These are phyloP conservation scores for Etheostoma spectabile DNA, from an alignment of 2,113 vertebrate species.

Conservation along the genomic window DNA sequence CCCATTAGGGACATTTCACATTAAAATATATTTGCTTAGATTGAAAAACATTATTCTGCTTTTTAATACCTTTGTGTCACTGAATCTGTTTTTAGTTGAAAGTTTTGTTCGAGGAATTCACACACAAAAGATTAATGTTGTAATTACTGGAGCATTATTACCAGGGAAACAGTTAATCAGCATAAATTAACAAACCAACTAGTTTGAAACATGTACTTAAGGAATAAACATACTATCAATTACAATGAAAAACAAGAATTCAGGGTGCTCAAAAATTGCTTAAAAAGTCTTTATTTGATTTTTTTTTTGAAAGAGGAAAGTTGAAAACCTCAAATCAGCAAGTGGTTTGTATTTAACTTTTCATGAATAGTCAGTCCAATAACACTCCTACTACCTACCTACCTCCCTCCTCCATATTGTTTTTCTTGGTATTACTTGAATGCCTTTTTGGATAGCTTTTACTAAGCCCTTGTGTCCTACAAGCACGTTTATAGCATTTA, in stretches of 20 bases:
- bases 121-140: conserved; percentile 67
- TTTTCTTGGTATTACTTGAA: background rate
- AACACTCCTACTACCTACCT: background rate
- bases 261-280: conserved; percentile 21
- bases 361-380: background rate
- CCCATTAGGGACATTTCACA: conserved; percentile 18
- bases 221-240: conserved; percentile 60
- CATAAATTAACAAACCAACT: conserved; percentile 70
- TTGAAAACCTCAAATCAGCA: conserved; percentile 7
- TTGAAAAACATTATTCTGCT: conserved; percentile 32
- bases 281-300: conserved; percentile 14
- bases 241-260: conserved; percentile 55
- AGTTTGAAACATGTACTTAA: conserved; percentile 52
- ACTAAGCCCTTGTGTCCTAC: background rate
- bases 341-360: background rate
- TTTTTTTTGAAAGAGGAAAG: conserved; percentile 31
- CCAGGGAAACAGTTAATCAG: conserved; percentile 71
- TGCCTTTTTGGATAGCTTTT: background rate
- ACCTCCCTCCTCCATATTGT: too few relatives aligned
- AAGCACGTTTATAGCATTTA: background rate
- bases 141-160: conserved; percentile 76
- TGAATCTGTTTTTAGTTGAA: conserved; percentile 36
- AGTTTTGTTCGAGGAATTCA: conserved; percentile 30
- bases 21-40: conserved; percentile 18
- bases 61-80: conserved; percentile 48